phyloP scores from a whole-genome alignment of 2,113 vertebrate species.

The Oxygymnocypris stewartii region DNA sequence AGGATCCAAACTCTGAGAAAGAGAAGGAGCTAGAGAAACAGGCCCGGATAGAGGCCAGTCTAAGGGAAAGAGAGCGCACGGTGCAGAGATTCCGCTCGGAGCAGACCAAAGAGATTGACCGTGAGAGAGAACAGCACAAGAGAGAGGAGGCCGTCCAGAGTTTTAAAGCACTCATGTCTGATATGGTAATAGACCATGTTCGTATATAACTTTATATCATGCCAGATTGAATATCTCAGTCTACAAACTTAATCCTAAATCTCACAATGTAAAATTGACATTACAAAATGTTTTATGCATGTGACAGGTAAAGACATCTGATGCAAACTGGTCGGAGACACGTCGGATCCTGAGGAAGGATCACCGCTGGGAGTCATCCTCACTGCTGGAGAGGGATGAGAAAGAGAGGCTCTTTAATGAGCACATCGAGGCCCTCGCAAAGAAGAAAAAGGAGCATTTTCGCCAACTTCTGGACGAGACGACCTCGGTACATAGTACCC shows the following conservation, averaged over 20 bases:
- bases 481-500: conserved; percentile 69
- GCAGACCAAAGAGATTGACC: conserved; percentile 87
- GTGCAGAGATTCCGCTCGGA: conserved; percentile 87
- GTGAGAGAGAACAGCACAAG: conserved; percentile 87
- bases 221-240: not conserved
- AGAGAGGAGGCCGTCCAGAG: conserved; percentile 87
- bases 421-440: conserved; percentile 87
- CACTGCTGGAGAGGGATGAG: conserved; percentile 85
- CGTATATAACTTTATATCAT: not conserved
- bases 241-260: not conserved
- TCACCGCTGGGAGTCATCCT: conserved; percentile 87
- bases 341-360: conserved; percentile 85
- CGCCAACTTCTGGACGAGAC: conserved; percentile 88
- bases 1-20: conserved; percentile 87
- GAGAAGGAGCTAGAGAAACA: conserved; percentile 87
- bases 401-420: conserved; percentile 89
- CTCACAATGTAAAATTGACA: not conserved
- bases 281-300: not conserved
- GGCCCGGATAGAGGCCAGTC: conserved; percentile 87
- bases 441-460: conserved; percentile 90
- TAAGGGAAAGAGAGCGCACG: conserved; percentile 83
- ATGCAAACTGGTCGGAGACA: conserved; percentile 88
- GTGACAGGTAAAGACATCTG: conserved; percentile 82
- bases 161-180: conserved; percentile 86
- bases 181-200: conserved; percentile 77